Conservation (phyloP, 2,797 vertebrate species). For the Trachurus trachurus region DNA sequence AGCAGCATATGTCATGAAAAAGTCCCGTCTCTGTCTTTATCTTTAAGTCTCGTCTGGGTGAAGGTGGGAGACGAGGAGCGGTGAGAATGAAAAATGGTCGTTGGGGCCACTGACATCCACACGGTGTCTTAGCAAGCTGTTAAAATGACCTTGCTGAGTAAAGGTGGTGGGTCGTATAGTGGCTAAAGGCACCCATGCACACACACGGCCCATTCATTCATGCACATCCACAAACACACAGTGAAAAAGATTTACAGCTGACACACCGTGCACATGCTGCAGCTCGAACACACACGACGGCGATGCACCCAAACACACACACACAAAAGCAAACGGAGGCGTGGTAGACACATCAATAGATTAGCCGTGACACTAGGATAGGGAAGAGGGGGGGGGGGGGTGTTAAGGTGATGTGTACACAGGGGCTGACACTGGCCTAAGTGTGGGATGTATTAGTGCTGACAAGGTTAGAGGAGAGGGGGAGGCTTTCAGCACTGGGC, state of each 20-base stretch:
- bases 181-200: constrained; percentile 37
- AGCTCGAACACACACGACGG: constrained; percentile 5
- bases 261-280: neutral
- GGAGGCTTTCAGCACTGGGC: constrained; percentile 64
- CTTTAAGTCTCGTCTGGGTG: constrained; percentile 13
- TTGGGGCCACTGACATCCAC: constrained; percentile 41
- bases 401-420: constrained; percentile 79
- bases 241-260: constrained; percentile 22
- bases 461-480: constrained; percentile 79
- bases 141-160: constrained; percentile 63
- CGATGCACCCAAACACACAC: constrained; percentile 17
- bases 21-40: constrained; percentile 39
- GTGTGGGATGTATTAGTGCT: constrained; percentile 80
- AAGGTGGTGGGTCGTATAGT: constrained; percentile 61
- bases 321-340: constrained; percentile 54
- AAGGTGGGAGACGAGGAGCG: constrained; percentile 11
- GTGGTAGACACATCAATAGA: constrained; percentile 70
- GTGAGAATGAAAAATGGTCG: constrained; percentile 17
- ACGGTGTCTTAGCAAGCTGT: constrained; percentile 52
- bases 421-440: constrained; percentile 76
- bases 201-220: constrained; percentile 27
- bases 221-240: constrained; percentile 12
- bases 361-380: constrained; percentile 68
- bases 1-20: constrained; percentile 40
- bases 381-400: constrained; percentile 16